Percentiles rank a stretch among this genome's conserved stretches.
Evolutionary conservation across 2,797 vertebrate species (phyloP).

Genomic region (Mastacembelus armatus): DNA sequence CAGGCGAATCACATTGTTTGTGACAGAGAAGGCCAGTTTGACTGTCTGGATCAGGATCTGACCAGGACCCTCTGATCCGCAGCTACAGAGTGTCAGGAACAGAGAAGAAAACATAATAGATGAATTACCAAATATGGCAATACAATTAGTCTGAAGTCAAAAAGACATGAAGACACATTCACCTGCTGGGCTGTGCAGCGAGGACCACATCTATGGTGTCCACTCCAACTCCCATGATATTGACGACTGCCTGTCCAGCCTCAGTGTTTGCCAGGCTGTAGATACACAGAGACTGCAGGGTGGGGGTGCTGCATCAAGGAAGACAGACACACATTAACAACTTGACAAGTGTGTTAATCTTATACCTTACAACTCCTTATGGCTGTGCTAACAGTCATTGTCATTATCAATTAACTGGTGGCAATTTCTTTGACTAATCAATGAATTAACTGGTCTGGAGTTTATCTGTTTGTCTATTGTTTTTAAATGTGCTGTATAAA

Average conservation of each 20-base stretch:
- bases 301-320: conserved; percentile 82
- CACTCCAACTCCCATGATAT: conserved; percentile 97
- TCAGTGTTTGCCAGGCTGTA: conserved; percentile 97
- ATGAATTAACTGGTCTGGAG: too few species aligned
- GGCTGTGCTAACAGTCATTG: neutral
- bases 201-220: conserved; percentile 96
- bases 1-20: conserved; percentile 96
- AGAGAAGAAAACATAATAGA: neutral
- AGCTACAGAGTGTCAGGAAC: conserved; percentile 78
- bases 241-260: conserved; percentile 95
- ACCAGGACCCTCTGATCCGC: conserved; percentile 92
- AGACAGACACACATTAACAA: neutral
- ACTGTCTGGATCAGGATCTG: conserved; percentile 97
- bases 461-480: too few species aligned
- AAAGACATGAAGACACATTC: conserved; percentile 3
- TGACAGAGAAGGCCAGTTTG: conserved; percentile 95
- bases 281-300: conserved; percentile 95
- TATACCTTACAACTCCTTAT: neutral
- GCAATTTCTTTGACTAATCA: too few species aligned
- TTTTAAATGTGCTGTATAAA: too few species aligned
- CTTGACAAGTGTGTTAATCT: neutral
- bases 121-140: neutral
- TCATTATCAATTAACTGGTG: too few species aligned
- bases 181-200: conserved; percentile 94
- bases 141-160: neutral